phyloP scores from a whole-genome alignment of 2,113 vertebrate genomes.

The Epinephelus cyanopodus region DNA sequence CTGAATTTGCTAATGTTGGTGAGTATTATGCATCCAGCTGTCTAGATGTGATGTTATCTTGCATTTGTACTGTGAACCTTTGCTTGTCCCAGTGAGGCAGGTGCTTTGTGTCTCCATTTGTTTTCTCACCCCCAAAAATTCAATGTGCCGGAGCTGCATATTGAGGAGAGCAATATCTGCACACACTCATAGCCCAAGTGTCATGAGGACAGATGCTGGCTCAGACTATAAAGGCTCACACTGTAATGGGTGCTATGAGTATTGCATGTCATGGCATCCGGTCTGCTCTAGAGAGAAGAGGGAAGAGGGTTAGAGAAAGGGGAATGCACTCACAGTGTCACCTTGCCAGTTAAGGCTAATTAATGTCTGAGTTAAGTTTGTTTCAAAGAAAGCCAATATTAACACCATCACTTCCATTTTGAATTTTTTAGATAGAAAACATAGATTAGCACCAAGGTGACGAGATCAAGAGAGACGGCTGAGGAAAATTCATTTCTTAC shows the following conservation, averaged over 20 bases:
- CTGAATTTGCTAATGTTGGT: conserved; percentile 22
- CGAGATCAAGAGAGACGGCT: background rate
- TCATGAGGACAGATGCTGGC: conserved; percentile 46
- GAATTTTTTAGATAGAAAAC: background rate
- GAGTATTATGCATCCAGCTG: conserved; percentile 27
- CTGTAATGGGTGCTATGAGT: conserved; percentile 26
- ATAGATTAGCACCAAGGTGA: background rate
- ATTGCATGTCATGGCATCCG: conserved; percentile 20
- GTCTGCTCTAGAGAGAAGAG: conserved; percentile 24
- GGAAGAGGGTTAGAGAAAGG: background rate
- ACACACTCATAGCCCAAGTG: conserved; percentile 24
- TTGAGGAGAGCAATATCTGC: conserved; percentile 35
- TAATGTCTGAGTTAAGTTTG: conserved; percentile 2
- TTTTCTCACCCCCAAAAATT: conserved; percentile 39
- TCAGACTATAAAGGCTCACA: conserved; percentile 21
- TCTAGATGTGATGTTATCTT: conserved; percentile 44
- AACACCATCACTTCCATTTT: background rate
- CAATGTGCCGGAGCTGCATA: conserved; percentile 39
- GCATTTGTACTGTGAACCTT: conserved; percentile 41
- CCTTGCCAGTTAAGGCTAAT: background rate
- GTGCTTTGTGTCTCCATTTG: conserved; percentile 56
- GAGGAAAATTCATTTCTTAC: background rate
- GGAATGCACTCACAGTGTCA: conserved; percentile 1
- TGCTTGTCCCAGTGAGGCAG: conserved; percentile 35
- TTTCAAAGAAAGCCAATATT: background rate